Conservation (phyloP, 1,140 invertebrate species). For the Doryteuthis pealeii region DNA sequence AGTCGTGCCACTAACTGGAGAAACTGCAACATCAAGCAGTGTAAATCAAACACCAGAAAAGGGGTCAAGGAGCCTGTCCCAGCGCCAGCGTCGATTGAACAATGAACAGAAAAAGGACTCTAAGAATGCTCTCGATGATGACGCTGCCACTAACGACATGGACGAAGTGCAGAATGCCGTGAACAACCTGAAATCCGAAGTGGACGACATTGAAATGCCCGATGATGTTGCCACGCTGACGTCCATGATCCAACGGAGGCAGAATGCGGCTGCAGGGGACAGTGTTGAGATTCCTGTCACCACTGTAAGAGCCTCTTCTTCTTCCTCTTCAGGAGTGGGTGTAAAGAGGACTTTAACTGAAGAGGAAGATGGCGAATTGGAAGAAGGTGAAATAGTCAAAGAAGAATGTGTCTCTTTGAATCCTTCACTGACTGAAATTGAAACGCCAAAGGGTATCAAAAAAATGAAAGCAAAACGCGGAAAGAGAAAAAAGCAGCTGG, state of each 20-base stretch:
- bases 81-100: neutral
- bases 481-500: constrained; percentile 17
- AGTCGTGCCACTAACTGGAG: no score
- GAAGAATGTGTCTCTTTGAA: no score
- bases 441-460: neutral
- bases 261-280: neutral
- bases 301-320: no score
- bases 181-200: neutral
- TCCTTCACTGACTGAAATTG: no score
- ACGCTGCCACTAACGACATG: neutral
- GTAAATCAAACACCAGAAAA: neutral
- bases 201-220: neutral
- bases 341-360: no score
- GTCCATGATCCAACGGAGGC: neutral
- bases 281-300: neutral
- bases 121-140: neutral
- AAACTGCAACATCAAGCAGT: no score
- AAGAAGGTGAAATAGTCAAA: no score
- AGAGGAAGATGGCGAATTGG: no score
- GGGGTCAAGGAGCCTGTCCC: neutral
- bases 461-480: neutral
- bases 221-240: neutral
- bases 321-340: no score
- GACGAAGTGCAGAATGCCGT: constrained; percentile 1
- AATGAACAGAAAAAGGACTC: neutral